Percentiles rank a stretch among this genome's conserved stretches.
Evolutionary conservation across 2,113 vertebrate species (phyloP).

Genomic region (Speoplatyrhinus poulsoni): DNA sequence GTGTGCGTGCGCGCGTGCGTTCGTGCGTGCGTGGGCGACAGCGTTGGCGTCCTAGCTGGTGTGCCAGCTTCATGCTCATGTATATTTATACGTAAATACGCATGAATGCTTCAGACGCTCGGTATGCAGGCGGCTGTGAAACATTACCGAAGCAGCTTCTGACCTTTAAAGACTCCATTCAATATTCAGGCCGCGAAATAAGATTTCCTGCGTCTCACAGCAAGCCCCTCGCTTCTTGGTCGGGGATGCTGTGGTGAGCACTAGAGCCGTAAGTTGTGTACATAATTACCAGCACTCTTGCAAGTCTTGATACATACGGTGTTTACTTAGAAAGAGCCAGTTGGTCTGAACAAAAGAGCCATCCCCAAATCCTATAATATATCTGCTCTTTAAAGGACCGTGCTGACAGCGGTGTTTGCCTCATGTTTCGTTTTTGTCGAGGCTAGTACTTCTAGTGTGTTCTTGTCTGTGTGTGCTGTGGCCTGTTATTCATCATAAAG

Average conservation of each 20-base stretch:
- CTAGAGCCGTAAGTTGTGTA: background rate
- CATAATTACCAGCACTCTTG: background rate
- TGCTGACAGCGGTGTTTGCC: conserved; percentile 33
- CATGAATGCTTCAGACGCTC: background rate
- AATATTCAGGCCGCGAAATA: background rate
- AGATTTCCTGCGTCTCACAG: background rate
- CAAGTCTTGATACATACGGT: background rate
- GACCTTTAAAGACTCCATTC: background rate
- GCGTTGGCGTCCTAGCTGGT: conserved; percentile 5
- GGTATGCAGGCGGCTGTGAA: background rate
- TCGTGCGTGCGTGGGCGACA: background rate
- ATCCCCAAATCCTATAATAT: background rate
- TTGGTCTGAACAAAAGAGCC: background rate
- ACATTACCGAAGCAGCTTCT: background rate
- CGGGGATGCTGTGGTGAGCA: background rate
- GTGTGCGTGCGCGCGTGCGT: conserved; percentile 1
- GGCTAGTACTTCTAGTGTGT: conserved; percentile 28
- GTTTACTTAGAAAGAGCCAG: background rate
- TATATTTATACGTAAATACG: background rate
- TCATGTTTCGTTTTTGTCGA: conserved; percentile 34
- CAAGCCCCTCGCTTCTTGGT: background rate
- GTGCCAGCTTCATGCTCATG: background rate
- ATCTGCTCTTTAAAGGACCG: conserved; percentile 2
- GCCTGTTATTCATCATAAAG: conserved; percentile 54
- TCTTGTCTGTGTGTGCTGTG: conserved; percentile 20